These are phyloP conservation scores for Phataginus tricuspis DNA, from an alignment of 2,797 vertebrate genomes.

Conservation along the genomic window DNA sequence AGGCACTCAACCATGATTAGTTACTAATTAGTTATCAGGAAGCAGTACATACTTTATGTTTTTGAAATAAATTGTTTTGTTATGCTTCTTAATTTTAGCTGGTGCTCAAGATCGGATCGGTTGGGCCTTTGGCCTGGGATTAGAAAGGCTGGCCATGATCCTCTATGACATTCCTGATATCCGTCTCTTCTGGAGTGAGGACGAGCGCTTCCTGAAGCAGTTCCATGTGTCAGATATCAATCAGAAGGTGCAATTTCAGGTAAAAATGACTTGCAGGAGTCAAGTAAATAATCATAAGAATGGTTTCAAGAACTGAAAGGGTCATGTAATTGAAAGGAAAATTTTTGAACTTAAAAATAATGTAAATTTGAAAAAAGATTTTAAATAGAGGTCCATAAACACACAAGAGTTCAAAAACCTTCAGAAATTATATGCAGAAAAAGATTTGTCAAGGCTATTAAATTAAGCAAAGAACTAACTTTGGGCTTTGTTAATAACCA, in stretches of 20 bases:
- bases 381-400: not conserved
- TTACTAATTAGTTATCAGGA: not conserved
- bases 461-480: not conserved
- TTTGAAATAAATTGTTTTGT: not conserved
- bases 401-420: not conserved
- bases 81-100: constrained; percentile 85
- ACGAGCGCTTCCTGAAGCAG: constrained; percentile 93
- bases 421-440: not conserved
- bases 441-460: not conserved
- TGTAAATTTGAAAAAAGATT: not conserved
- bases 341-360: not conserved
- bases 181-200: constrained; percentile 95
- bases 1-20: rapidly evolving
- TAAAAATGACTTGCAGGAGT: constrained; percentile 78
- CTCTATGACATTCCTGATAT: constrained; percentile 95
- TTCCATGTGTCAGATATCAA: constrained; percentile 90
- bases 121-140: constrained; percentile 96
- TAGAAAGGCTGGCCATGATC: constrained; percentile 96
- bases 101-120: constrained; percentile 92
- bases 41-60: not conserved
- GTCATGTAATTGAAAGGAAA: not conserved
- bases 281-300: not conserved
- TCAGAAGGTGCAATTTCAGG: constrained; percentile 93
- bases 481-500: not conserved
- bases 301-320: not conserved